phyloP scores from a whole-genome alignment of 2,113 vertebrate species.

The Holacanthus passer region DNA sequence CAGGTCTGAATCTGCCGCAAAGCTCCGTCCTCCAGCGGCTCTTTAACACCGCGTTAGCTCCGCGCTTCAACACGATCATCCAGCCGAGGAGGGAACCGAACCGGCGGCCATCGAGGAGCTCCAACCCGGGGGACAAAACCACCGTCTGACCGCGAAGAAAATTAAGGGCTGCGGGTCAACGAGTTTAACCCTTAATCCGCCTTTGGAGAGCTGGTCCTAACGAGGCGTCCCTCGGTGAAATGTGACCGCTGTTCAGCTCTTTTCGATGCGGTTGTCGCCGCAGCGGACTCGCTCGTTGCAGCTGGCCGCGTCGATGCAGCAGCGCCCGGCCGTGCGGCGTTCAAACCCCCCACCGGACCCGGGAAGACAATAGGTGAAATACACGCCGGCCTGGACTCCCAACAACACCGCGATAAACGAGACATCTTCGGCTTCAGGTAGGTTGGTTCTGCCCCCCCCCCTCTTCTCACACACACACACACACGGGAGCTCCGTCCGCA shows the following conservation, averaged over 20 bases:
- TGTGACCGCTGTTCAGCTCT: constrained; percentile 25
- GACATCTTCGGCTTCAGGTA: constrained; percentile 53
- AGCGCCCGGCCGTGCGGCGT: constrained; percentile 41
- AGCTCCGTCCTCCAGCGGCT: constrained; percentile 74
- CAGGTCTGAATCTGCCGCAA: constrained; percentile 72
- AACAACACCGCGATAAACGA: constrained; percentile 16
- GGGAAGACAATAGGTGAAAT: constrained; percentile 71
- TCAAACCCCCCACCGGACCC: constrained; percentile 57
- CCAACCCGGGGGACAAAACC: constrained; percentile 5
- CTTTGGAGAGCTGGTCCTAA: too few relatives aligned
- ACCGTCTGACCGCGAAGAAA: neutral
- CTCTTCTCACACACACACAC: too few relatives aligned
- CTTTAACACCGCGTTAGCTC: constrained; percentile 66
- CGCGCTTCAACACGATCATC: constrained; percentile 60
- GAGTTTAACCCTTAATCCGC: constrained; percentile 60
- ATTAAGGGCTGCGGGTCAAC: constrained; percentile 53
- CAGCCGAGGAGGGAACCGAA: constrained; percentile 33
- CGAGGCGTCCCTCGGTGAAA: constrained; percentile 45
- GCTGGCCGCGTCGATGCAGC: constrained; percentile 75
- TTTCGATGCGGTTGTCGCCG: constrained; percentile 46
- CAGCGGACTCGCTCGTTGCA: constrained; percentile 48
- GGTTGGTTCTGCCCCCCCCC: neutral
- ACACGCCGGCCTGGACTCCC: constrained; percentile 47
- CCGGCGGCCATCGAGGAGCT: constrained; percentile 38
- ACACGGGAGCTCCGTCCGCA: neutral